Evolutionary conservation across 2,113 vertebrate genomes (phyloP).

Genomic region (Baryphthengus martii): DNA sequence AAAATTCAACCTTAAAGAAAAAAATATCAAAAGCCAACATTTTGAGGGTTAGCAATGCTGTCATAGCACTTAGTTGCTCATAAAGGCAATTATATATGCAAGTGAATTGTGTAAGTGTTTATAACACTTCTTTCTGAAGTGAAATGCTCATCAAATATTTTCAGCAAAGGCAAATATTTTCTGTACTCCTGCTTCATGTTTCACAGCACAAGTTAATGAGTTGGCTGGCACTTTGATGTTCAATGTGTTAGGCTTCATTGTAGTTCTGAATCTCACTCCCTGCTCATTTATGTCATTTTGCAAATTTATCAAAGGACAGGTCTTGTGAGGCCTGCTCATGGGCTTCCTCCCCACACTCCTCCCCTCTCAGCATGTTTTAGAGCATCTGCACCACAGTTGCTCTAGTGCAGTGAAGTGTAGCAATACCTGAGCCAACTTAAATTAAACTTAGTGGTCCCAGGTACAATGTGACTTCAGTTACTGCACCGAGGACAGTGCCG

Average conservation of each 20-base stretch:
- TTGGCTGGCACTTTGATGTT: slow-evolving; percentile 18
- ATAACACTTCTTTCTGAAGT: background rate
- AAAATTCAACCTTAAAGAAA: background rate
- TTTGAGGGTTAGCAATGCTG: background rate
- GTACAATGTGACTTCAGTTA: background rate
- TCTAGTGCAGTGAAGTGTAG: background rate
- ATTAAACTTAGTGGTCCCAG: background rate
- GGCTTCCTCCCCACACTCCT: background rate
- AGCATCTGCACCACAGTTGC: background rate
- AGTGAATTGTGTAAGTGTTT: background rate
- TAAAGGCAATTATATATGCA: background rate
- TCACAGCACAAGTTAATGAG: slow-evolving; percentile 15
- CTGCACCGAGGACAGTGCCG: background rate
- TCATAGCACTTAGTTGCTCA: background rate
- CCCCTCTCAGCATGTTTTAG: background rate
- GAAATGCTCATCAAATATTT: slow-evolving; percentile 15
- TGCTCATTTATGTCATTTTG: background rate
- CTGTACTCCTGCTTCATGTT: background rate
- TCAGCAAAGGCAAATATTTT: slow-evolving; percentile 25
- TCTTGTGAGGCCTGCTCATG: background rate
- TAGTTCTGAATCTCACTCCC: background rate
- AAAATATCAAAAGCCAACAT: background rate
- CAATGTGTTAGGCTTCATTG: background rate
- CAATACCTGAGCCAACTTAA: background rate
- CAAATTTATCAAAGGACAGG: background rate